Conservation (phyloP, 2,113 vertebrate species). For the Onychostoma macrolepis region DNA sequence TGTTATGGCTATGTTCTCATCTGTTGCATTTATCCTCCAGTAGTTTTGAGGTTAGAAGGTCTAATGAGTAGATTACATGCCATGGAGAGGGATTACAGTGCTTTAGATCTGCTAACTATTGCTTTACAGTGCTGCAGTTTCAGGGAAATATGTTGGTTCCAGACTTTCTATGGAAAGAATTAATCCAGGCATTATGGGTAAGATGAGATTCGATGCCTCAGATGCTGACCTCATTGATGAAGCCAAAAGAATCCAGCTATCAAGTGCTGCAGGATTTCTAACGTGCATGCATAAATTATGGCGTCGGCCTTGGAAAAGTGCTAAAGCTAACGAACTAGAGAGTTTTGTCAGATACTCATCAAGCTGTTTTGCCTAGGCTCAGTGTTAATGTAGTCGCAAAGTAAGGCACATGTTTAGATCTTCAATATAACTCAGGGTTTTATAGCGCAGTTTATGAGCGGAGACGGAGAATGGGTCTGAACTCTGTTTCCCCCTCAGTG, state of each 20-base stretch:
- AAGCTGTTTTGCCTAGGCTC: neutral
- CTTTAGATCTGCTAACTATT: conserved; percentile 27
- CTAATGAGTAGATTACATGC: conserved; percentile 46
- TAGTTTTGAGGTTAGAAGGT: conserved; percentile 35
- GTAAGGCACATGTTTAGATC: conserved; percentile 30
- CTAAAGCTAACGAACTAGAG: conserved; percentile 19
- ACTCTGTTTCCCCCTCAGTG: conserved; percentile 29
- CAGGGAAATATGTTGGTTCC: conserved; percentile 21
- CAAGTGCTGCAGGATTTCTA: neutral
- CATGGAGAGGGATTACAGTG: conserved; percentile 45
- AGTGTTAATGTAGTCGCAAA: conserved; percentile 32
- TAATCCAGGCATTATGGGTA: conserved; percentile 23
- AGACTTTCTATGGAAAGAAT: conserved; percentile 18
- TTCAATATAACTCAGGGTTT: conserved; percentile 36
- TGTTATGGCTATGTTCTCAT: conserved; percentile 12
- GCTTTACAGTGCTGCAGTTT: conserved; percentile 2
- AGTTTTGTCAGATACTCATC: conserved; percentile 8
- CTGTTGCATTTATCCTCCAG: conserved; percentile 26
- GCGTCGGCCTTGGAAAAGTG: neutral
- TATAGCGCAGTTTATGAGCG: conserved; percentile 37
- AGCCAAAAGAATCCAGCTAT: conserved; percentile 18
- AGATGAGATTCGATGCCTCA: neutral
- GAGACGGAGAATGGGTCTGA: conserved; percentile 31
- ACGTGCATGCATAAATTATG: conserved; percentile 11
- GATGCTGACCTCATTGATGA: neutral